Evolutionary conservation across 1,140 invertebrate genomes (phyloP), one percentile per base, ranked within the genome.

Genomic region (Leptinotarsa undecemlineata): DNA sequence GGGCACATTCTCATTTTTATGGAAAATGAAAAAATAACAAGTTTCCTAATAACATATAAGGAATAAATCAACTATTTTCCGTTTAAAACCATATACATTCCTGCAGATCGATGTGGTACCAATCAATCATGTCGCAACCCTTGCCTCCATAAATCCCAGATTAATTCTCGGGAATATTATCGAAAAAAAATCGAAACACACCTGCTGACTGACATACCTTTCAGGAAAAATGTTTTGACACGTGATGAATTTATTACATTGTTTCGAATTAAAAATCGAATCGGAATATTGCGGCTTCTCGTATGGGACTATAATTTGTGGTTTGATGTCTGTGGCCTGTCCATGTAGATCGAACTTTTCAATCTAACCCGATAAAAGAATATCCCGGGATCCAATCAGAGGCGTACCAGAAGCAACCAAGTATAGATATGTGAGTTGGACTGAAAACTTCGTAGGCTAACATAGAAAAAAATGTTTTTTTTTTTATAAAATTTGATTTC

Each of bases 271-370:
- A 72, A 72, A 72, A 66, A 64, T 72, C 71, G 20, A 19, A 72
- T 72, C 62, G 33, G 62, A 63, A 64, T 47, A 72, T 19, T 26
- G 8, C 61, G 61, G 51, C 23, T 17, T 20, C 19, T 72, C 70
- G 20, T 64, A 64, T 48, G 20, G 57, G 62, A 5, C 60, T 64
- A 72, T 72, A 72, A 72, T 72, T 72, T 72, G 71, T 64, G 71
- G 71, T 72, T 72, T 21, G 33, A 64, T 72, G 62, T 72, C 48
- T 72, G 60, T 71, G 21, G 61, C 33, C 51, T 57, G 71, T 72
- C 71, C 21, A 64, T 72, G 47, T 48, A 72, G 57, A 72, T 72
- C 71, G 71, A 72, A 72, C 60, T 64, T 63, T 69, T 72, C 71
- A 72, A 72, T 72, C 71, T 72, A 63, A 64, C 15, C 19, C 62